Percentiles rank a stretch among this genome's conserved stretches.
Evolutionary conservation across 2,888 invertebrate genomes (phyloP).

Genomic region (Chymomyza procnemis): DNA sequence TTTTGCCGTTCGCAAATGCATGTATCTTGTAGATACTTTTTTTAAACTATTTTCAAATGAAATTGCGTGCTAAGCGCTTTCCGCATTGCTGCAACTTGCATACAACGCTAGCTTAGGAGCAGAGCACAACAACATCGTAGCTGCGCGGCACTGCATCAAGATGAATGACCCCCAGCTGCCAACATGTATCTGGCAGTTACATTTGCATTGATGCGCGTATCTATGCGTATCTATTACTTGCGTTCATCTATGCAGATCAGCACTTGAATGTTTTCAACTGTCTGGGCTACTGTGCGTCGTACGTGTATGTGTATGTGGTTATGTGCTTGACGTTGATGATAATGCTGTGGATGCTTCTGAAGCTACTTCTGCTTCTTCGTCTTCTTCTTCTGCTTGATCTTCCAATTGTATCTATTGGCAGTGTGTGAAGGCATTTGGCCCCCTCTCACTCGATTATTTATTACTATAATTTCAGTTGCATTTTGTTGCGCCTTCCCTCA

Average conservation of each 20-base stretch:
- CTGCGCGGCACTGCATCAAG: slow-evolving; percentile 29
- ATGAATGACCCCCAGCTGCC: slow-evolving; percentile 59
- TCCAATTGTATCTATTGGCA: background rate
- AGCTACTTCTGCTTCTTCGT: too few relatives aligned
- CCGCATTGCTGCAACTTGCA: slow-evolving; percentile 43
- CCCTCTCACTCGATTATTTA: slow-evolving; percentile 19
- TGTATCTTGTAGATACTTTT: slow-evolving; percentile 34
- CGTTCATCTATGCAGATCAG: slow-evolving; percentile 58
- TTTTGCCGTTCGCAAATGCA: slow-evolving; percentile 4
- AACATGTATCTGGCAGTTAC: slow-evolving; percentile 23
- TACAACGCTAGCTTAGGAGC: background rate
- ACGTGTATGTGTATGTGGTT: too few relatives aligned
- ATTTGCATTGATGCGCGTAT: slow-evolving; percentile 9
- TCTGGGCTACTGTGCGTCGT: slow-evolving; percentile 9
- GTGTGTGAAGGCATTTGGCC: slow-evolving; percentile 6
- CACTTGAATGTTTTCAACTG: slow-evolving; percentile 70
- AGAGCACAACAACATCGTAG: background rate
- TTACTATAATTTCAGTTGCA: slow-evolving; percentile 32
- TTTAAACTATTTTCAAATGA: background rate
- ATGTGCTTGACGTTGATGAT: background rate
- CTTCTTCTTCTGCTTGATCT: background rate
- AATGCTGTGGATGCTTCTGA: background rate
- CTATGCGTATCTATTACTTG: slow-evolving; percentile 36
- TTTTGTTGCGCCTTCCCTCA: slow-evolving; percentile 38
- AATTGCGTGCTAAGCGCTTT: slow-evolving; percentile 37